Base-by-base conservation (phyloP, 2,113 vertebrate genomes). In the Petroica traversi region DNA sequence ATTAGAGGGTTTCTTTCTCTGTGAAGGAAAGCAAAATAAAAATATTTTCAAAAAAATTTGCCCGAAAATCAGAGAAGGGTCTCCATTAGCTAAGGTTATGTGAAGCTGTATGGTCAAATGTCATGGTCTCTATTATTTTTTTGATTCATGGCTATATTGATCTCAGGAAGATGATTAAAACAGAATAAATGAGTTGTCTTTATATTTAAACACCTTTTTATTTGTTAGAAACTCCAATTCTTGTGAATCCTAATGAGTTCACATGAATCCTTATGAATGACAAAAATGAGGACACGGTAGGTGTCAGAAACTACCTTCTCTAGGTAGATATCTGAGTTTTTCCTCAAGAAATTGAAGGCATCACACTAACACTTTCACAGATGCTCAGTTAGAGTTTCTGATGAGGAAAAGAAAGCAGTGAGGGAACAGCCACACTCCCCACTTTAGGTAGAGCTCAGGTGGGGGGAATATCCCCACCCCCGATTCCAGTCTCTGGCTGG, bases 401-500 rank as follows among this genome's bases (percentile, higher is more conserved):
- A n/a, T 36, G 38, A 41, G 16, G 13, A 54, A 29, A 48, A 23
- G 41, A 82, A 85, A 79, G 15, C 26, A 61, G 26, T 20, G 28
- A 84, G 33, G 22, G 19, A 4, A 19, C 1, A 4, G 6, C 16
- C 75, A 71, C 28, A 23, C 1, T 1, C 49, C 20, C 26, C 26
- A 12, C 5, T 43, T 4, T 12, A 61, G 54, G 45, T 69, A 34
- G 52, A 46, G 8, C 13, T 92, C 19, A 69, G 14, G 3, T 31
- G 4, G 2, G 11, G 3, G 6, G 4, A 52, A 45, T 31, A 51
- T 26, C 17, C 16, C 8, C 22, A 33, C 13, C 13, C 4, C 3
- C 20, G 3, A 2, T 71, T 43, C 31, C 11, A 6, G 15, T 25
- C 20, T 74, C 41, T 57, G n/a, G 12, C 6, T 45, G 18, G 4